Evolutionary conservation across 2,888 invertebrate species (phyloP).

Genomic region (Hirtodrosophila histrioides): DNA sequence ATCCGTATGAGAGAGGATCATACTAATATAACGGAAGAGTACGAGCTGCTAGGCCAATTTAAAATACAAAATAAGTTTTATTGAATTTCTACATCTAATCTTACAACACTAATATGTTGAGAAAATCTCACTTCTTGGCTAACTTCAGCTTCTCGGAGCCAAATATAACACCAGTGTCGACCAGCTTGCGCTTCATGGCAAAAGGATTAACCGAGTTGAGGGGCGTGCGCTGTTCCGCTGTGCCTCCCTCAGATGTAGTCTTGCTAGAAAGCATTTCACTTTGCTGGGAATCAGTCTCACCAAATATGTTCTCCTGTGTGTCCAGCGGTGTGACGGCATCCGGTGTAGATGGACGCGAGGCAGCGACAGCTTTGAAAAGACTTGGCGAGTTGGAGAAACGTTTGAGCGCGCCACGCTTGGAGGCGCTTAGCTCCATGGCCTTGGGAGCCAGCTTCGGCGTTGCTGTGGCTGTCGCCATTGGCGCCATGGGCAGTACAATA

Average conservation of each 20-base stretch:
- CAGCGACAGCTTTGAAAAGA: slow-evolving; percentile 71
- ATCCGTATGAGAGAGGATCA: no score
- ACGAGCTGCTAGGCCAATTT: no score
- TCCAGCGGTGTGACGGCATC: slow-evolving; percentile 52
- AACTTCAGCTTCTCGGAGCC: slow-evolving; percentile 79
- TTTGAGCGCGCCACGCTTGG: slow-evolving; percentile 85
- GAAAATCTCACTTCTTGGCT: slow-evolving; percentile 64
- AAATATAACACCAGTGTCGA: slow-evolving; percentile 77
- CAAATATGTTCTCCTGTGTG: slow-evolving; percentile 71
- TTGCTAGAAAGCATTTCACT: slow-evolving; percentile 22
- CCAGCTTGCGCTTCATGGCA: slow-evolving; percentile 84
- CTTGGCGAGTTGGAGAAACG: slow-evolving; percentile 83
- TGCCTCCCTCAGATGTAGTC: slow-evolving; percentile 6
- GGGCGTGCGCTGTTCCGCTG: slow-evolving; percentile 67
- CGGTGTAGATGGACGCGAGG: slow-evolving; percentile 51
- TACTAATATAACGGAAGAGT: no score
- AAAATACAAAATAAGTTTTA: neutral
- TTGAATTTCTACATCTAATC: slow-evolving; percentile 15
- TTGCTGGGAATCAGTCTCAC: slow-evolving; percentile 48
- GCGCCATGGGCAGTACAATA: slow-evolving; percentile 59
- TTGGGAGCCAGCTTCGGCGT: slow-evolving; percentile 76
- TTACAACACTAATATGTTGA: slow-evolving; percentile 14
- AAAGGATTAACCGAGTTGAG: slow-evolving; percentile 77
- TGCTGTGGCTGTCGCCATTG: slow-evolving; percentile 16
- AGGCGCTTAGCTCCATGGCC: slow-evolving; percentile 79